These are phyloP conservation scores for Clarias laeviceps DNA, from an alignment of 2,797 vertebrate species.

Conservation along the genomic window DNA sequence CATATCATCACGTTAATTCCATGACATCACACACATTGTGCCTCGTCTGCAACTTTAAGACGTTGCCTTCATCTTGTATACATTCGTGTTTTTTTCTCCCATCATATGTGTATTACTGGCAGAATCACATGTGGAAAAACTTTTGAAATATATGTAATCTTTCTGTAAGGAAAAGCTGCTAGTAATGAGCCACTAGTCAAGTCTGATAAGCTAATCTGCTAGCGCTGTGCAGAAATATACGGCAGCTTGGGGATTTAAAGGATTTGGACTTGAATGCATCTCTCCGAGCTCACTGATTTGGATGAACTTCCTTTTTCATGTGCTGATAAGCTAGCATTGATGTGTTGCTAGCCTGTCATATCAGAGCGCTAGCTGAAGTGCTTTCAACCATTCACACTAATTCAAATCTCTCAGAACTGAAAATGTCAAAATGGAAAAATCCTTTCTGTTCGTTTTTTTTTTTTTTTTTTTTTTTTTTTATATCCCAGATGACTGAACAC, in stretches of 20 bases:
- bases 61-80: neutral
- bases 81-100: neutral
- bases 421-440: conserved; percentile 26
- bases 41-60: neutral
- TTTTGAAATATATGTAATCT: neutral
- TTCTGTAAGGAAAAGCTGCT: neutral
- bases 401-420: conserved; percentile 9
- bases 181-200: conserved; percentile 29
- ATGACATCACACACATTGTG: neutral
- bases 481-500: neutral
- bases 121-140: neutral
- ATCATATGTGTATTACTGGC: neutral
- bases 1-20: neutral
- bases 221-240: conserved; percentile 14
- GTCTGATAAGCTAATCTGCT: conserved; percentile 28
- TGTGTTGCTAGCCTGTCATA: conserved; percentile 4
- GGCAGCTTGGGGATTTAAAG: neutral
- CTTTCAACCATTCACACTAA: conserved; percentile 17
- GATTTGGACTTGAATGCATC: conserved; percentile 16
- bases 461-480: conserved; percentile 1
- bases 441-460: conserved; percentile 13
- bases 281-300: conserved; percentile 10
- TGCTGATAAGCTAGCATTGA: conserved; percentile 35
- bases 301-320: neutral
- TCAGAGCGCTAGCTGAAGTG: conserved; percentile 24